Evolutionary conservation across 2,888 invertebrate species (phyloP).

Genomic region (Cylindroiulus punctatus): DNA sequence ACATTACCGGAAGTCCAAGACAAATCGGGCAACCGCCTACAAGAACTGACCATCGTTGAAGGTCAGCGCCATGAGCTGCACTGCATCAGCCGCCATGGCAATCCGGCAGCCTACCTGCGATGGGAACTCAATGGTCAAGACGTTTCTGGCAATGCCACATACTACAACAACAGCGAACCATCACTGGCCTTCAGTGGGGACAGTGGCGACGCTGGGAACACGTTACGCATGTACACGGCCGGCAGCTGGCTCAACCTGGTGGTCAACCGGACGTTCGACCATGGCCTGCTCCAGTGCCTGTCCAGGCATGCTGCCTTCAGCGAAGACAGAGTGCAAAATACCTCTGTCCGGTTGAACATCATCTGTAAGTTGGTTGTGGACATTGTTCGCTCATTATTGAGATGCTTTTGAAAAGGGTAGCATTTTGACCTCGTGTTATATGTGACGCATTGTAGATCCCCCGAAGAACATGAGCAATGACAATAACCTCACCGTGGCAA

Average conservation of each 20-base stretch:
- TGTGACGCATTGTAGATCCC: conserved; percentile 54
- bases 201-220: background rate
- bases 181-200: background rate
- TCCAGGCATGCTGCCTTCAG: conserved; percentile 38
- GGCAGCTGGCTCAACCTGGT: conserved; percentile 52
- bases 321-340: background rate
- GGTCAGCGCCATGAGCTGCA: conserved; percentile 46
- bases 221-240: conserved; percentile 39
- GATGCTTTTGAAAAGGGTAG: too few relatives aligned
- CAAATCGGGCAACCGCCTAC: conserved; percentile 27
- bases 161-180: conserved; percentile 54
- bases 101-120: conserved; percentile 48
- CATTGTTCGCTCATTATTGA: background rate
- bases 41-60: conserved; percentile 47
- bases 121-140: conserved; percentile 50
- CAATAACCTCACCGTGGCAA: conserved; percentile 48
- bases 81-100: conserved; percentile 54
- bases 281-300: background rate
- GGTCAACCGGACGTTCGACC: conserved; percentile 48
- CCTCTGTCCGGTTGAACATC: conserved; percentile 44
- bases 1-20: conserved; percentile 55
- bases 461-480: conserved; percentile 50
- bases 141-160: conserved; percentile 43
- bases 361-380: conserved; percentile 51
- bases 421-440: too few relatives aligned